Conservation (phyloP, 2,888 invertebrate genomes). For the Suillia variegata region DNA sequence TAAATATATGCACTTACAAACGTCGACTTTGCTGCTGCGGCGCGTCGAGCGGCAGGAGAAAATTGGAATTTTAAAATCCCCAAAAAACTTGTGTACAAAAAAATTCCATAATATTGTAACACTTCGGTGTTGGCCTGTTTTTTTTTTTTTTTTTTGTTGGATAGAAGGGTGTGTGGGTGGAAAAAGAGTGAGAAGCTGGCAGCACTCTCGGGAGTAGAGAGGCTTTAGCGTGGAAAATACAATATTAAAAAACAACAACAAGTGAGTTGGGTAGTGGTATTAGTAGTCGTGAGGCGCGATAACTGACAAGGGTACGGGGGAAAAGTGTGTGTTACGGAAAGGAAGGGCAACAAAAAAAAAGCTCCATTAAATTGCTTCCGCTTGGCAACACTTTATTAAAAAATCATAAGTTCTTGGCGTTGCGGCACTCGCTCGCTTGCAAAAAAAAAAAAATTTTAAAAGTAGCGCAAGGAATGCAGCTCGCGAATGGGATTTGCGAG, state of each 20-base stretch:
- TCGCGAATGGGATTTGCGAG: too few relatives aligned
- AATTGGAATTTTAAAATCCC: not conserved
- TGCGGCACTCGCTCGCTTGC: too few relatives aligned
- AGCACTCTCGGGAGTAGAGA: not conserved
- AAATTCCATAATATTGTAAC: constrained; percentile 22
- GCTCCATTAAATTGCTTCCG: constrained; percentile 30
- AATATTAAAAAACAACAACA: too few relatives aligned
- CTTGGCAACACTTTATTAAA: constrained; percentile 32
- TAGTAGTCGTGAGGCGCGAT: too few relatives aligned
- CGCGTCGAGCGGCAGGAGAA: too few relatives aligned
- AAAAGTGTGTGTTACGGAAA: too few relatives aligned
- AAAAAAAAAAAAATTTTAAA: too few relatives aligned
- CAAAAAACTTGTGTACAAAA: not conserved
- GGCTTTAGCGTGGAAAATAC: too few relatives aligned
- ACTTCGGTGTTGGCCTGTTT: constrained; percentile 5
- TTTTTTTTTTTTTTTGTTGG: not conserved
- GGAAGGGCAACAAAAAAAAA: constrained; percentile 10
- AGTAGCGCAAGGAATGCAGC: not conserved
- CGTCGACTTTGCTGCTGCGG: too few relatives aligned
- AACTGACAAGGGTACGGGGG: not conserved
- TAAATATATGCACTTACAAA: constrained; percentile 15
- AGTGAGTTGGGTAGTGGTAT: too few relatives aligned
- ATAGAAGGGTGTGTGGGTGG: not conserved
- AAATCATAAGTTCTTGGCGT: constrained; percentile 26
- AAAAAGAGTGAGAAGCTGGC: too few relatives aligned